phyloP scores from a whole-genome alignment of 2,797 vertebrate species.

The Neosilurus mollespiculum region DNA sequence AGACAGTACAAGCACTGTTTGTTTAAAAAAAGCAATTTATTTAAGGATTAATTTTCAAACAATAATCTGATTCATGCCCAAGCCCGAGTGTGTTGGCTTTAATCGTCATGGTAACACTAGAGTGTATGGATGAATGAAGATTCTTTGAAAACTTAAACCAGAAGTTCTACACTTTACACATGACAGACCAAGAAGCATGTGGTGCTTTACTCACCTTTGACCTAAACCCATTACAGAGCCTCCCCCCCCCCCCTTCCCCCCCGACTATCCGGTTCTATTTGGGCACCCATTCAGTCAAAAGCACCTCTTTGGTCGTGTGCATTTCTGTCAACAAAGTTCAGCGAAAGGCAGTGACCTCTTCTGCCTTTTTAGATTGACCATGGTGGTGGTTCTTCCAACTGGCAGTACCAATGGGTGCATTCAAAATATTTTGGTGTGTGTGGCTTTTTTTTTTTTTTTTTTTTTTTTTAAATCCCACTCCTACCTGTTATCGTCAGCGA shows the following conservation, averaged over 20 bases:
- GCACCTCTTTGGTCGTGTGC: conserved; percentile 32
- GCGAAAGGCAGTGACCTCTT: conserved; percentile 36
- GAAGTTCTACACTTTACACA: conserved; percentile 43
- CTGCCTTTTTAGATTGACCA: conserved; percentile 2
- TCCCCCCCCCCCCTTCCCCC: background rate
- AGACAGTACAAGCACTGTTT: background rate
- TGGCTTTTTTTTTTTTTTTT: background rate
- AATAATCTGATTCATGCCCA: conserved; percentile 9
- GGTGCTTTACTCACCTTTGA: conserved; percentile 44
- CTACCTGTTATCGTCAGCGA: background rate
- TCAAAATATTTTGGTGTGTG: background rate
- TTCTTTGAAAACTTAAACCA: conserved; percentile 37
- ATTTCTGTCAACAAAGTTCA: conserved; percentile 35
- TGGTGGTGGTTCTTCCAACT: background rate
- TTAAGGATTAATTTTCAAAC: background rate
- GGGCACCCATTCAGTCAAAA: conserved; percentile 31
- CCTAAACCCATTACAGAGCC: conserved; percentile 31
- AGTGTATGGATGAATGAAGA: conserved; percentile 13
- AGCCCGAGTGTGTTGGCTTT: background rate
- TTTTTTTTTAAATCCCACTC: background rate
- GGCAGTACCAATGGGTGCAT: background rate
- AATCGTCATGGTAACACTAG: conserved; percentile 17
- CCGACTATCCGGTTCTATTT: conserved; percentile 41
- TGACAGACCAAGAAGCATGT: conserved; percentile 47
- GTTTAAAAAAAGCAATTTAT: background rate